phyloP scores from a whole-genome alignment of 1,140 invertebrate species.

The Conopomorpha cramerella region DNA sequence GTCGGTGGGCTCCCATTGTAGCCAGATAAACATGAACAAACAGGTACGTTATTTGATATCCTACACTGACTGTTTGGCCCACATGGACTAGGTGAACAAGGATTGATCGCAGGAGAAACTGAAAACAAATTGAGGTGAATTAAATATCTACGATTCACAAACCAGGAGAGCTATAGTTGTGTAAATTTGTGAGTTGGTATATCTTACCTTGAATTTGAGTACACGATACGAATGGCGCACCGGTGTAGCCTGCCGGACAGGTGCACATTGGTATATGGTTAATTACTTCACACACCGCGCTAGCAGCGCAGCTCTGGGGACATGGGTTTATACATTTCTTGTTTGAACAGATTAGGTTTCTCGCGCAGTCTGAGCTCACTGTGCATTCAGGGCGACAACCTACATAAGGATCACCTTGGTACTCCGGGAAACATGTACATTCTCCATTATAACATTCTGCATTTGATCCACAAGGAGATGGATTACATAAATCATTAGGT shows the following conservation, averaged over 20 bases:
- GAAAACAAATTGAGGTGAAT: conserved; percentile 44
- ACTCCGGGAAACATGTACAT: conserved; percentile 70
- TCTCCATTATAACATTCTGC: conserved; percentile 61
- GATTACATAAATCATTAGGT: conserved; percentile 63
- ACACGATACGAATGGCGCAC: conserved; percentile 69
- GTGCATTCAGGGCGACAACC: conserved; percentile 81
- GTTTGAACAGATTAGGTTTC: conserved; percentile 76
- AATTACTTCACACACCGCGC: conserved; percentile 79
- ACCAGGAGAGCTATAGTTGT: too few relatives aligned
- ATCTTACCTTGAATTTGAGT: conserved; percentile 31
- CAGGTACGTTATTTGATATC: conserved; percentile 65
- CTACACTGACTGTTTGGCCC: conserved; percentile 69
- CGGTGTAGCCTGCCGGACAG: conserved; percentile 64
- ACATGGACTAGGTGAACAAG: conserved; percentile 69
- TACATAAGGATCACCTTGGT: conserved; percentile 70
- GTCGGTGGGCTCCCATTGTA: conserved; percentile 70
- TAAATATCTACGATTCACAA: too few relatives aligned
- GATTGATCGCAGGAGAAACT: conserved; percentile 47
- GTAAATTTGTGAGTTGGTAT: too few relatives aligned
- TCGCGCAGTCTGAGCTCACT: conserved; percentile 78
- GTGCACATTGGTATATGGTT: conserved; percentile 80
- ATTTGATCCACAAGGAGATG: conserved; percentile 73
- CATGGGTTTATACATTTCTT: conserved; percentile 86
- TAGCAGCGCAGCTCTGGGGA: conserved; percentile 80
- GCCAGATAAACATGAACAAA: conserved; percentile 70